A percentile compares a stretch with the other conserved stretches of the same genome.
Conservation (phyloP, 2,797 vertebrate species). For the Glyptemys insculpta region DNA sequence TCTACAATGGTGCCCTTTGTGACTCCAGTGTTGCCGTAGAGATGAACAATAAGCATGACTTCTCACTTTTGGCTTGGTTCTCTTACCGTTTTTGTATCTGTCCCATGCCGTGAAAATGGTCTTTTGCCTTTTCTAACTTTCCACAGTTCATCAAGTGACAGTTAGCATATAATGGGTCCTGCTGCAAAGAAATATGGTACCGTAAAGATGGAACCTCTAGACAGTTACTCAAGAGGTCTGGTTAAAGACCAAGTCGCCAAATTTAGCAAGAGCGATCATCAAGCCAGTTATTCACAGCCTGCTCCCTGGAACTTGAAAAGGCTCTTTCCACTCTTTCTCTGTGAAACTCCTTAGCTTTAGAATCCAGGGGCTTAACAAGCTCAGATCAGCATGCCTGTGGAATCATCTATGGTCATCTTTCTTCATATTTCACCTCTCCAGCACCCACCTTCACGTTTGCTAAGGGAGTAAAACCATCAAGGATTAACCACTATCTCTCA, state of each 20-base stretch:
- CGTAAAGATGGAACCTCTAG: conserved; percentile 58
- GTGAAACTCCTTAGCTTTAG: conserved; percentile 59
- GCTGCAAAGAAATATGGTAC: conserved; percentile 58
- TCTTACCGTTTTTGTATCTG: conserved; percentile 65
- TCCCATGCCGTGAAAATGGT: conserved; percentile 70
- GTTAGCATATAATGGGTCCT: conserved; percentile 45
- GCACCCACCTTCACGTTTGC: not conserved
- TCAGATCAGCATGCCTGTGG: conserved; percentile 34
- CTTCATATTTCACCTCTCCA: not conserved
- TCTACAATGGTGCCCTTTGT: conserved; percentile 40
- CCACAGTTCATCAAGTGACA: conserved; percentile 64
- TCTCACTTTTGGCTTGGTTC: conserved; percentile 53
- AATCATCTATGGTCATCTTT: conserved; percentile 58
- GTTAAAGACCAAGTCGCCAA: conserved; percentile 47
- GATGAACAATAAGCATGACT: conserved; percentile 53
- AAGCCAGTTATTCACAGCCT: conserved; percentile 63
- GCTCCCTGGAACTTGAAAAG: conserved; percentile 59
- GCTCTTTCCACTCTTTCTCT: conserved; percentile 55
- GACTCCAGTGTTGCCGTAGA: conserved; percentile 38
- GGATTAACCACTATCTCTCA: conserved; percentile 23
- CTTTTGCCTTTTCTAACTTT: conserved; percentile 67
- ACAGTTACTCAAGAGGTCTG: conserved; percentile 56
- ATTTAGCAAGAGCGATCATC: conserved; percentile 58
- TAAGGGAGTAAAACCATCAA: conserved; percentile 7
- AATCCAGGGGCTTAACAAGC: conserved; percentile 60